Evolutionary conservation across 2,888 invertebrate species (phyloP).

Genomic region (Brachycybe producta): DNA sequence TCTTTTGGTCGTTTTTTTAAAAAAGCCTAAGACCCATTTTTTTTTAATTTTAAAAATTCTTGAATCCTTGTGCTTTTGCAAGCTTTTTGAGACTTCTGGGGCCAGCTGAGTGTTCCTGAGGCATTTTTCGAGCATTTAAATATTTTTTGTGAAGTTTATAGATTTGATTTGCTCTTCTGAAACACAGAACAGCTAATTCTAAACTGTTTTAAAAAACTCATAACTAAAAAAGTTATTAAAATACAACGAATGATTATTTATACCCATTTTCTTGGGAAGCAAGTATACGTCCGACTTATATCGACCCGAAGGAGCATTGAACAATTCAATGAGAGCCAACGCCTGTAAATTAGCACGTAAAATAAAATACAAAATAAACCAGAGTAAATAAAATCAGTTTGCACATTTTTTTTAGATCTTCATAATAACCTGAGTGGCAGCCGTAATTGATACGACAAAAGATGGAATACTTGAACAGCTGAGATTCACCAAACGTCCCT

Average conservation of each 20-base stretch:
- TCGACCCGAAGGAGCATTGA: slow-evolving; percentile 84
- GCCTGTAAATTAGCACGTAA: slow-evolving; percentile 41
- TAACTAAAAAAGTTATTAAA: background rate
- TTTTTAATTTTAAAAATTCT: too few relatives aligned
- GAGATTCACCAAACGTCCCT: slow-evolving; percentile 79
- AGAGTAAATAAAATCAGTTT: background rate
- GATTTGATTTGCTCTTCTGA: too few relatives aligned
- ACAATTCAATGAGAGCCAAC: slow-evolving; percentile 88
- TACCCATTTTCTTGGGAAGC: slow-evolving; percentile 96
- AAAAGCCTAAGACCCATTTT: too few relatives aligned
- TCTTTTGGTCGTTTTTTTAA: too few relatives aligned
- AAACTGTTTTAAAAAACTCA: background rate
- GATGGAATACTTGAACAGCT: slow-evolving; percentile 95
- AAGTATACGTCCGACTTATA: slow-evolving; percentile 97
- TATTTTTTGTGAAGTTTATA: too few relatives aligned
- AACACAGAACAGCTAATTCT: background rate
- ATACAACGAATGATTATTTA: slow-evolving; percentile 26
- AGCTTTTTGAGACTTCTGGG: too few relatives aligned
- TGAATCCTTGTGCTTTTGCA: too few relatives aligned
- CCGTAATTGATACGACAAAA: slow-evolving; percentile 94
- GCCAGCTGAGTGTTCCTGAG: too few relatives aligned
- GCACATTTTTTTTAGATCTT: background rate
- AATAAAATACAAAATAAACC: slow-evolving; percentile 3
- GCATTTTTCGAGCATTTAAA: too few relatives aligned
- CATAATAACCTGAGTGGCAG: slow-evolving; percentile 66